These are phyloP conservation scores for Sitta europaea DNA, from an alignment of 2,113 vertebrate species.

Conservation along the genomic window DNA sequence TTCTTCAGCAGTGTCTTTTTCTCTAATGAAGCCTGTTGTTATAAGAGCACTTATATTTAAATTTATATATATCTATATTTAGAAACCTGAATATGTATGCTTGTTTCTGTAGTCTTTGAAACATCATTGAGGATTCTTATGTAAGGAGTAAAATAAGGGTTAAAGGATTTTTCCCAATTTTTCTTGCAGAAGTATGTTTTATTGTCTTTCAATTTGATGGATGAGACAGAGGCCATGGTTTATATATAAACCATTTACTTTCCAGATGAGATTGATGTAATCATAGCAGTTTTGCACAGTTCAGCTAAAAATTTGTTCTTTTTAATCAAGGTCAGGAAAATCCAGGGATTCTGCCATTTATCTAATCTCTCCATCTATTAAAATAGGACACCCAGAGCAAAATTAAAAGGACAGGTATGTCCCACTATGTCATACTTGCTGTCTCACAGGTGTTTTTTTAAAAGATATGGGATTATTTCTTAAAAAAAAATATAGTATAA, in stretches of 20 bases:
- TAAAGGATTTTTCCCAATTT: neutral
- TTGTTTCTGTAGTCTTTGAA: neutral
- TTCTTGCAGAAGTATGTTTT: neutral
- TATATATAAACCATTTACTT: constrained; percentile 35
- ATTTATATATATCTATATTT: neutral
- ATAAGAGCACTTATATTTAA: neutral
- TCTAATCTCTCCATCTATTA: constrained; percentile 2
- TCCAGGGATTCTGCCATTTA: constrained; percentile 23
- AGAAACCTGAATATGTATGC: neutral
- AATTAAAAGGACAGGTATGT: neutral
- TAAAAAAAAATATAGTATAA: neutral
- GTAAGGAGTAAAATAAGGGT: neutral
- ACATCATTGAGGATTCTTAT: neutral
- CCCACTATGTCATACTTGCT: neutral
- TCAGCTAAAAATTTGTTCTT: constrained; percentile 67
- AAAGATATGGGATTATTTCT: neutral
- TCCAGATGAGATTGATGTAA: constrained; percentile 58
- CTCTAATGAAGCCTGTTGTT: neutral
- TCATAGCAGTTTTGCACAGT: constrained; percentile 53
- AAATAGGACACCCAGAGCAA: neutral
- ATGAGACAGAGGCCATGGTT: neutral
- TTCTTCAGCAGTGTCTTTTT: neutral
- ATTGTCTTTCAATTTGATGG: neutral
- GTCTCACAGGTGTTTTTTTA: neutral
- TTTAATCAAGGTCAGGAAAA: constrained; percentile 66